phyloP scores from a whole-genome alignment of 1,140 invertebrate species.

The Drosophila nasuta region DNA sequence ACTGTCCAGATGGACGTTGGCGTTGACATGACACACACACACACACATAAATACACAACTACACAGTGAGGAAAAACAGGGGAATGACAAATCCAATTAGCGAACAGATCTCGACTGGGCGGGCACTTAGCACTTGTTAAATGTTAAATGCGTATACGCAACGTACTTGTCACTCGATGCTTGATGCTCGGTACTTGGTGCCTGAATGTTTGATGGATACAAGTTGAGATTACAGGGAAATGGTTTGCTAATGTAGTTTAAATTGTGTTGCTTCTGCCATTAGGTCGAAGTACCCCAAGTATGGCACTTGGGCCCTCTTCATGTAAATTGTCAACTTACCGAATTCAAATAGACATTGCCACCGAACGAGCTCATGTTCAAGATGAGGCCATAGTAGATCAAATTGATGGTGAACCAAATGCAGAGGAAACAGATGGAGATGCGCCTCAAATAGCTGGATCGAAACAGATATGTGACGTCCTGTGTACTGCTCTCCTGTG shows the following conservation, averaged over 20 bases:
- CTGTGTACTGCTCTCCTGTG: constrained; percentile 85
- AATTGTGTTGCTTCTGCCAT: constrained; percentile 17
- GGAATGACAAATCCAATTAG: constrained; percentile 77
- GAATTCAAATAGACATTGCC: constrained; percentile 90
- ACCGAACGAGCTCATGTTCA: constrained; percentile 90
- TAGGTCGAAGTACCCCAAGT: constrained; percentile 13
- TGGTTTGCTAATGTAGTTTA: constrained; percentile 11
- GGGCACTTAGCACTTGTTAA: constrained; percentile 69
- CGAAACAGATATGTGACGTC: constrained; percentile 88
- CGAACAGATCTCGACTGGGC: constrained; percentile 43
- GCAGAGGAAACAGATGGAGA: constrained; percentile 88
- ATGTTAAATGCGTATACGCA: constrained; percentile 61
- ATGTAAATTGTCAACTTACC: constrained; percentile 84
- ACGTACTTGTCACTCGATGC: constrained; percentile 33
- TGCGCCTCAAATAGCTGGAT: constrained; percentile 87
- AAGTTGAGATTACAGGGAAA: constrained; percentile 34
- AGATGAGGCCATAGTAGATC: constrained; percentile 90
- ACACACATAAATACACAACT: constrained; percentile 2
- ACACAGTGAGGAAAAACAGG: constrained; percentile 5
- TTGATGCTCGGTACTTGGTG: constrained; percentile 12
- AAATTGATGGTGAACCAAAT: constrained; percentile 91
- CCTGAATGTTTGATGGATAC: constrained; percentile 24
- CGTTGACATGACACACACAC: constrained; percentile 35
- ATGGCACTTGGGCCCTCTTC: constrained; percentile 1
- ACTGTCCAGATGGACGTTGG: constrained; percentile 22